These are phyloP conservation scores for Thecocarcelia acutangulata DNA, from an alignment of 2,888 invertebrate species.

Conservation along the genomic window DNA sequence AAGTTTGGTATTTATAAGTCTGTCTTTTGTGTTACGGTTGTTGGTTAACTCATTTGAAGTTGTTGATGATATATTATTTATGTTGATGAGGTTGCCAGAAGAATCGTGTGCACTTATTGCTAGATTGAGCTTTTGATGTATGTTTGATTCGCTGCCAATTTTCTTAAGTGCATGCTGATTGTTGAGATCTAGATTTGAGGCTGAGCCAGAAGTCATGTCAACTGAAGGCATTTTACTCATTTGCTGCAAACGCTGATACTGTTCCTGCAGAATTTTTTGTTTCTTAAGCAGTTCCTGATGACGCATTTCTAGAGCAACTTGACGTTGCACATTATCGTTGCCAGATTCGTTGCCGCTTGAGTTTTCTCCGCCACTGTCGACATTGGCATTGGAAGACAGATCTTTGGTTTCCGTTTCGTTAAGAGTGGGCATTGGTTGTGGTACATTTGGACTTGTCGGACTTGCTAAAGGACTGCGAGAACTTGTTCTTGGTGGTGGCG, in stretches of 20 bases:
- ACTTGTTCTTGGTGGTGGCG: slow-evolving; percentile 95
- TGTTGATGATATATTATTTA: slow-evolving; percentile 41
- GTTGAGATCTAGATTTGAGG: slow-evolving; percentile 53
- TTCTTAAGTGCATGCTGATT: slow-evolving; percentile 85
- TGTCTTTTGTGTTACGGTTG: slow-evolving; percentile 53
- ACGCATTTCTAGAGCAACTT: slow-evolving; percentile 90
- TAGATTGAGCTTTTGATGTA: slow-evolving; percentile 85
- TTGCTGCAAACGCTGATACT: slow-evolving; percentile 93
- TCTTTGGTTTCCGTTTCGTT: slow-evolving; percentile 77
- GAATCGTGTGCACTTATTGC: slow-evolving; percentile 49
- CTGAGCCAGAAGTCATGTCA: slow-evolving; percentile 85
- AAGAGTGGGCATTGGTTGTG: slow-evolving; percentile 83
- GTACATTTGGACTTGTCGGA: slow-evolving; percentile 88
- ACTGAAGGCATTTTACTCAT: slow-evolving; percentile 90
- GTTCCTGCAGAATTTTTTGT: slow-evolving; percentile 94
- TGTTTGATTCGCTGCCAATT: slow-evolving; percentile 93
- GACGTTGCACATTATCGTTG: slow-evolving; percentile 87
- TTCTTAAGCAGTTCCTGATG: slow-evolving; percentile 94
- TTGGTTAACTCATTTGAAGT: slow-evolving; percentile 50
- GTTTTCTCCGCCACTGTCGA: slow-evolving; percentile 82
- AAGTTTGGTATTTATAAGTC: slow-evolving; percentile 49
- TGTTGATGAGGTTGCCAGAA: slow-evolving; percentile 25
- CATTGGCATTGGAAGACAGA: slow-evolving; percentile 75
- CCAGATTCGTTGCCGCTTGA: slow-evolving; percentile 90
- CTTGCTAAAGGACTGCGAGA: slow-evolving; percentile 93